These are phyloP conservation scores for Marasmarcha lunaedactyla DNA, from an alignment of 2,888 invertebrate species.

Conservation along the genomic window DNA sequence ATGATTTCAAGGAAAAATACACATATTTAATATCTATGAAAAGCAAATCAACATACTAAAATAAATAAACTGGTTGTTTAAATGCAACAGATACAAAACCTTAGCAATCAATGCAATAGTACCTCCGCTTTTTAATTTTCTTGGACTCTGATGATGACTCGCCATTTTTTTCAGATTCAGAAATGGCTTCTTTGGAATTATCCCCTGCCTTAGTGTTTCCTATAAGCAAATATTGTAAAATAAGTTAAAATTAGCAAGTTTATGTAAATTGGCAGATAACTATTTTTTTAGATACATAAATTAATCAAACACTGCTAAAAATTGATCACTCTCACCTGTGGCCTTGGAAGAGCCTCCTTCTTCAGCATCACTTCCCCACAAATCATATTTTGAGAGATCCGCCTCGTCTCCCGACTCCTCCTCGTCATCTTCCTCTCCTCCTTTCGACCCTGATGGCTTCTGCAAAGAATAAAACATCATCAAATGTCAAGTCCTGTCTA, in stretches of 20 bases:
- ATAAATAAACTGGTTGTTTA: too few relatives aligned
- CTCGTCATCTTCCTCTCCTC: conserved; percentile 67
- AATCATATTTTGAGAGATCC: conserved; percentile 83
- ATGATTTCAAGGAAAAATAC: too few relatives aligned
- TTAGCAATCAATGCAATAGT: too few relatives aligned
- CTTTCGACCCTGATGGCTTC: conserved; percentile 37
- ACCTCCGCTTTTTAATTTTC: conserved; percentile 39
- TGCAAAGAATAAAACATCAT: neutral
- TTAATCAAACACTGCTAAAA: too few relatives aligned
- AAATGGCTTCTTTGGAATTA: conserved; percentile 25
- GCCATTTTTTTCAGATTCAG: conserved; percentile 32
- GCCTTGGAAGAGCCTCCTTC: conserved; percentile 46
- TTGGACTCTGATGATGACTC: conserved; percentile 31
- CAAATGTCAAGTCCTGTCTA: neutral
- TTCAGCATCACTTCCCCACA: conserved; percentile 76
- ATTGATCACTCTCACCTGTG: conserved; percentile 28
- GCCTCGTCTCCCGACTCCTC: conserved; percentile 73
- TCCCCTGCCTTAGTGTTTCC: conserved; percentile 30
- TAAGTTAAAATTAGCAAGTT: too few relatives aligned
- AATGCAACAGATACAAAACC: too few relatives aligned
- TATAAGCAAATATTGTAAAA: too few relatives aligned
- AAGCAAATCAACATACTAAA: too few relatives aligned
- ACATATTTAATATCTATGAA: too few relatives aligned
- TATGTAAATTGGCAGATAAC: too few relatives aligned
- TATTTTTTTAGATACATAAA: too few relatives aligned